Evolutionary conservation across 1,140 invertebrate genomes (phyloP).

Genomic region (Planococcus citri): DNA sequence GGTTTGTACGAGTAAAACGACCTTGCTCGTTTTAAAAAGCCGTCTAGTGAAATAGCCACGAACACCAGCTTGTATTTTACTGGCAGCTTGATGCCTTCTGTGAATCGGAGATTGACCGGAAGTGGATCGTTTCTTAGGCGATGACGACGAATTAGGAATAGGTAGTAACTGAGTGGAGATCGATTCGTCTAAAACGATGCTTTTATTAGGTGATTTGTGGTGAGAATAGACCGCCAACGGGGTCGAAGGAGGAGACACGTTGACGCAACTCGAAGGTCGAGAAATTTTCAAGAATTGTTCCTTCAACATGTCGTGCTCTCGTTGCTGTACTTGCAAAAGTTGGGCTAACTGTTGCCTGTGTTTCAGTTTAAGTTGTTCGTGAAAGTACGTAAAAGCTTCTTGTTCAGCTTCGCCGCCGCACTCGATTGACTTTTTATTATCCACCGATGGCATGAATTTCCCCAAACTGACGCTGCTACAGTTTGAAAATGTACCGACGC

Average conservation of each 20-base stretch:
- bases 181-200: background rate
- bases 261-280: background rate
- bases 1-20: conserved; percentile 24
- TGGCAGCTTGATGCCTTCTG: conserved; percentile 20
- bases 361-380: background rate
- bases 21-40: conserved; percentile 24
- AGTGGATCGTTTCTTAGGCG: background rate
- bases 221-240: background rate
- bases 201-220: background rate
- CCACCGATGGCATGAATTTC: background rate
- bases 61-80: conserved; percentile 23
- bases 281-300: conserved; percentile 1
- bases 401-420: background rate
- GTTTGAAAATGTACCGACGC: background rate
- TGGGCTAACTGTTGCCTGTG: background rate
- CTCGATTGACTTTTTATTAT: background rate
- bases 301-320: conserved; percentile 9
- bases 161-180: background rate
- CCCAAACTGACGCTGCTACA: conserved; percentile 1
- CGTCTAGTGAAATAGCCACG: conserved; percentile 24
- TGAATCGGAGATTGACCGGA: background rate
- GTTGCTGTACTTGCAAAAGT: background rate
- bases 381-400: background rate
- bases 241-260: background rate
- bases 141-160: background rate